A percentile compares a stretch with the other conserved stretches of the same genome.
These are phyloP conservation scores for Saturnia japonica DNA, from an alignment of 2,888 invertebrate genomes.

Conservation along the genomic window DNA sequence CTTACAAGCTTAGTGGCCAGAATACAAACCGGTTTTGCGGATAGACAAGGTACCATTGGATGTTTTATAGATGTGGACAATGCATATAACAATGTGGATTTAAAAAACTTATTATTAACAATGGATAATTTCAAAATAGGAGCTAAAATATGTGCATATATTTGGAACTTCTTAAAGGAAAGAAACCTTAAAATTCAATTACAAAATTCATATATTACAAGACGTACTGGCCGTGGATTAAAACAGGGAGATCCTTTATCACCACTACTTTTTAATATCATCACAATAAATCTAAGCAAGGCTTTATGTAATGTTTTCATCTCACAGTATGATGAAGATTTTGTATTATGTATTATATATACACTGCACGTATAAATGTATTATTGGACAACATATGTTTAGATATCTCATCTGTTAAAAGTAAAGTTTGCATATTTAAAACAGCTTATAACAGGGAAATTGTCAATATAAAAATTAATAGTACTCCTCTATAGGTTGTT, in stretches of 20 bases:
- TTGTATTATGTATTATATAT: not conserved
- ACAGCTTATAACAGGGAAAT: not conserved
- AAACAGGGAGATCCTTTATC: conserved; percentile 43
- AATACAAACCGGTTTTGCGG: conserved; percentile 29
- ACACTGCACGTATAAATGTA: not conserved
- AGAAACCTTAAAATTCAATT: no score
- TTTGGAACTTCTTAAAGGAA: no score
- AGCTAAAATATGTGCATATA: conserved; percentile 29
- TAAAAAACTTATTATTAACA: conserved; percentile 22
- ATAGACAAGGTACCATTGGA: conserved; percentile 25
- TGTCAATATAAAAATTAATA: no score
- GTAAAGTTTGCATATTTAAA: conserved; percentile 16
- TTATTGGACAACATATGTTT: not conserved
- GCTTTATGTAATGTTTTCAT: conserved; percentile 21
- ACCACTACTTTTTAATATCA: conserved; percentile 41
- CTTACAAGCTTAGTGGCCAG: conserved; percentile 21
- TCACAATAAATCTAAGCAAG: conserved; percentile 29
- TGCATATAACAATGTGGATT: conserved; percentile 34
- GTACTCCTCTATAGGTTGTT: not conserved
- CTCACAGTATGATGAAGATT: conserved; percentile 37
- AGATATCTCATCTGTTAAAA: not conserved
- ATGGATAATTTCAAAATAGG: conserved; percentile 32
- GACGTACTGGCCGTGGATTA: conserved; percentile 30
- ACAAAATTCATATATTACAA: no score
- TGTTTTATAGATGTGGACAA: no score